Conservation (phyloP, 2,888 invertebrate genomes). For the Thecocarcelia acutangulata region DNA sequence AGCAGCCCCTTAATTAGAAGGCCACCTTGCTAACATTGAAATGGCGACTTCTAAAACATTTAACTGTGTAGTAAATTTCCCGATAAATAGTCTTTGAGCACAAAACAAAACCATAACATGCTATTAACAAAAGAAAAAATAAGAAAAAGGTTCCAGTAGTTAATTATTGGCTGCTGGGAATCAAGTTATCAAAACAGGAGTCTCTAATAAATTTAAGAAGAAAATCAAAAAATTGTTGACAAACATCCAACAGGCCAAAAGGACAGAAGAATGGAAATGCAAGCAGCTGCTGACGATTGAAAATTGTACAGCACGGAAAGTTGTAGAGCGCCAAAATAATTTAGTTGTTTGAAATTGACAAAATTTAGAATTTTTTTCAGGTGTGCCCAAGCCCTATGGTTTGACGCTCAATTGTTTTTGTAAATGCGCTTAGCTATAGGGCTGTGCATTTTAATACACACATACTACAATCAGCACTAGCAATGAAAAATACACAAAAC, state of each 20-base stretch:
- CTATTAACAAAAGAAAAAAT: background rate
- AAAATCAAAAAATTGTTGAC: conserved; percentile 26
- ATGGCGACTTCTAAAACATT: conserved; percentile 19
- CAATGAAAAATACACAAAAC: too few species aligned
- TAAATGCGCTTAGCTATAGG: too few species aligned
- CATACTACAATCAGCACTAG: too few species aligned
- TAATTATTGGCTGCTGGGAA: conserved; percentile 40
- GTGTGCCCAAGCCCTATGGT: too few species aligned
- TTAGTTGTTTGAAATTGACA: conserved; percentile 39
- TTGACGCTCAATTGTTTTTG: too few species aligned
- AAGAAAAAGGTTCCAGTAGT: conserved; percentile 29
- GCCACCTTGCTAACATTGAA: conserved; percentile 25
- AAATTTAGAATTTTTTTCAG: background rate
- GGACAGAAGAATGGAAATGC: conserved; percentile 3
- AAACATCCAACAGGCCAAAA: conserved; percentile 12
- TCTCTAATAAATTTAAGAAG: conserved; percentile 46
- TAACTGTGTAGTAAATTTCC: conserved; percentile 39
- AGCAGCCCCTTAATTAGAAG: conserved; percentile 45
- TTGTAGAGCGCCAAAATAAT: conserved; percentile 49
- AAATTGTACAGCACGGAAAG: conserved; percentile 13
- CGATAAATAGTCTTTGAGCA: conserved; percentile 48
- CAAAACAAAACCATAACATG: conserved; percentile 54
- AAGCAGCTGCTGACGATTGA: conserved; percentile 52
- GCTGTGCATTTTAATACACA: too few species aligned
- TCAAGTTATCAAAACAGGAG: conserved; percentile 59